Evolutionary conservation across 2,797 vertebrate genomes (phyloP), one percentile per base, ranked within the genome.

Genomic region (Catharus ustulatus): DNA sequence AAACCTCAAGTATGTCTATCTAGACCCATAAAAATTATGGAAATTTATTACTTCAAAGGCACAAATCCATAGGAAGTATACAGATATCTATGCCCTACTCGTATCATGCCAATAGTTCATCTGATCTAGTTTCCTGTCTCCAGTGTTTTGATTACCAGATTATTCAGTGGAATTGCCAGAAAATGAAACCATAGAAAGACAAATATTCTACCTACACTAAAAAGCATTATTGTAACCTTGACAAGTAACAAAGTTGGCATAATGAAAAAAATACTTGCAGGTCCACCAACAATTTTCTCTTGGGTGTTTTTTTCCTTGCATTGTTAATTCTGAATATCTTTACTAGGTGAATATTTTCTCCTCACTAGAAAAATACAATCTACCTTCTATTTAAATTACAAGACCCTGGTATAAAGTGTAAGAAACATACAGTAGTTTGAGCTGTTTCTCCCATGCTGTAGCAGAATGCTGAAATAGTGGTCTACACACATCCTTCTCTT

Each of bases 21-120:
- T 69, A 43, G 36, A 8, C 4, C 16, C 16, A 74, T 20, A 20
- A 77, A 78, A 88, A 84, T 49, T 1, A 23, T 13, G 8, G 26
- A 34, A 58, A 58, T 20, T 46, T 77, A 29, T 38, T 80, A 7
- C 19, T 87, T 46, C 45, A 76, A 76, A 79, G 29, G 7, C 38
- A 68, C 0, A 0, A 61, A 14, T 64, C 19, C 7, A 1, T 7
- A 34, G n/a, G 19, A 42, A 83, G 5, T 40, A 10, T 64, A 15
- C 11, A 72, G 36, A 36, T 49, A 22, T 14, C 6, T 42, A 15
- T 68, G 23, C 5, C 13, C 6, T 38, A 46, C 3, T 51, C 24
- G 7, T 38, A 64, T 45, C 30, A 51, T 2, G 2, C 46, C 27
- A 55, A 9, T 8, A 51, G 16, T 22, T 81, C 21, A 48, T 51